Base-by-base conservation (phyloP, 2,888 invertebrate species). In the Sesia apiformis region DNA sequence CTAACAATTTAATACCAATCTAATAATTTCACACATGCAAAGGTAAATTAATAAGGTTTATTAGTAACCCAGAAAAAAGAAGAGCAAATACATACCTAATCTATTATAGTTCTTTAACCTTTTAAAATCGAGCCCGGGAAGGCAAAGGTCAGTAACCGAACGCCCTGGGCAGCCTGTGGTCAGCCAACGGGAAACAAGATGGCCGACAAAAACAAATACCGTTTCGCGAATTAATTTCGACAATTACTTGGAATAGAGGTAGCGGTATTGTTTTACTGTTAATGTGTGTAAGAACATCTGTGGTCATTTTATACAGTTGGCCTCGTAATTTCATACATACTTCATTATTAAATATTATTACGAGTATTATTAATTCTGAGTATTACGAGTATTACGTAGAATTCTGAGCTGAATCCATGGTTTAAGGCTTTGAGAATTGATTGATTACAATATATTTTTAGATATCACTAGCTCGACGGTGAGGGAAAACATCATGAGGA, bases 161-260 rank as follows among this genome's bases (percentile, higher is more conserved):
- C 40, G 54, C 51, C 56, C 55, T 55, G 63, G 61, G 63, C 60
- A 65, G 66, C 65, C 66, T 60, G 65, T 67, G 65, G 57, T 57
- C 75, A 72, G 52, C 60, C 60, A 73, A 64, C 65, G 67, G 61
- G 61, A 70, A 72, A 65, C 58, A 52, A 52, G 7, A 64, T 65
- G 58, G 65, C 63, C 56, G 61, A 54, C 54, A 65, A 63, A 64
- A 61, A 65, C 58, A 62, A 57, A 64, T 57, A 66, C 63, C 64
- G 63, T 60, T 55, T 64, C 52, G 64, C 58, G 60, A 69, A 71
- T 68, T 66, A 66, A 64, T 63, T 64, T 63, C 38, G 50, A 50
- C 4, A 50, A 5, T 38, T 50, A 8, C 39, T 38, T 23, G 23
- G 38, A 50, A 38, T 50, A 38, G 39, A 38, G 8, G 50, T 50